These are phyloP conservation scores for Struthidea cinerea DNA, from an alignment of 2,113 vertebrate genomes.

Conservation along the genomic window DNA sequence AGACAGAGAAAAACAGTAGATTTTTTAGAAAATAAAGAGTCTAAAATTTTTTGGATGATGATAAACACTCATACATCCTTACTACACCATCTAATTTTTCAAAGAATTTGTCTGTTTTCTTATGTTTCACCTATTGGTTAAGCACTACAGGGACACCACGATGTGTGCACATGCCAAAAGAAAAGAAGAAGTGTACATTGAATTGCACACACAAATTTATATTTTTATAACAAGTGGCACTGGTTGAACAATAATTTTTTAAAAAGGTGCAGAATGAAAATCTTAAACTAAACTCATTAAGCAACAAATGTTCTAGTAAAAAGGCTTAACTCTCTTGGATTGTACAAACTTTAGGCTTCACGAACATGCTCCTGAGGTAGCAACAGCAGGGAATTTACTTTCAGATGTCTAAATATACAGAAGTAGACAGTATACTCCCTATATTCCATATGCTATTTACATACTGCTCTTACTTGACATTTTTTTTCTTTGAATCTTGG, in stretches of 20 bases:
- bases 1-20: not conserved
- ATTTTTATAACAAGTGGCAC: not conserved
- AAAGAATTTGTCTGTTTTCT: not conserved
- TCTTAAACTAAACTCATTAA: not conserved
- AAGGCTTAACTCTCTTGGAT: not conserved
- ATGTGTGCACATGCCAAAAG: not conserved
- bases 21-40: not conserved
- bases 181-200: not conserved
- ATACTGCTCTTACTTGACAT: not conserved
- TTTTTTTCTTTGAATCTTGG: not conserved
- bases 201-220: not conserved
- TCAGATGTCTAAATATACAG: not conserved
- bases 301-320: not conserved
- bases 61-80: not conserved
- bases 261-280: not conserved
- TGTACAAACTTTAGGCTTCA: not conserved
- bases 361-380: fast-evolving
- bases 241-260: not conserved
- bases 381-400: not conserved
- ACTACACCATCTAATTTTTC: not conserved
- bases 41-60: not conserved
- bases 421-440: not conserved
- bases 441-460: not conserved
- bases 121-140: not conserved
- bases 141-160: not conserved